Conservation (phyloP, 1,140 invertebrate genomes). For the Lanistes nyassanus region DNA sequence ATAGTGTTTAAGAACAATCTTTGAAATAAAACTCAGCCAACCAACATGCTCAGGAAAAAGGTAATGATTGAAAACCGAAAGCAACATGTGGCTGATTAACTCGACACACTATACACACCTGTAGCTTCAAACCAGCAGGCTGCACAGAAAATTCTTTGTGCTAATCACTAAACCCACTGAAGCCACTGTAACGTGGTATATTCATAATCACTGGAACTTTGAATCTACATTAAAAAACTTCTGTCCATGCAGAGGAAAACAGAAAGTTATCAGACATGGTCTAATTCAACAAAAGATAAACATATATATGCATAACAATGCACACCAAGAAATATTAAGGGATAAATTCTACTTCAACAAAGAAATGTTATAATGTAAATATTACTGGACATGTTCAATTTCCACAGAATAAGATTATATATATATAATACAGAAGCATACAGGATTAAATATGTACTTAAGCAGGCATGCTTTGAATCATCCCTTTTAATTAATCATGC, state of each 20-base stretch:
- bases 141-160: conserved; percentile 4
- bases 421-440: not conserved
- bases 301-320: not conserved
- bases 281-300: too few relatives aligned
- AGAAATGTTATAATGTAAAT: not conserved
- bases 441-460: not conserved
- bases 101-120: not conserved
- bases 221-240: conserved; percentile 5
- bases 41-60: too few relatives aligned
- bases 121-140: conserved; percentile 5
- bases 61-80: too few relatives aligned
- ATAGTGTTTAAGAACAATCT: too few relatives aligned
- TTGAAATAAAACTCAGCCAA: too few relatives aligned
- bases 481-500: too few relatives aligned
- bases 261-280: too few relatives aligned
- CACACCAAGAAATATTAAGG: not conserved
- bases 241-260: not conserved
- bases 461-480: not conserved
- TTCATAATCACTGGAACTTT: not conserved
- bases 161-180: not conserved
- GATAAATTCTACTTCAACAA: not conserved
- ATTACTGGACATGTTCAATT: not conserved
- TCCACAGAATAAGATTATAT: not conserved
- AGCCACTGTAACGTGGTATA: not conserved
- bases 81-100: too few relatives aligned